Percentiles rank a stretch among this genome's conserved stretches.
Conservation (phyloP, 2,797 vertebrate genomes). For the Anomalospiza imberbis region DNA sequence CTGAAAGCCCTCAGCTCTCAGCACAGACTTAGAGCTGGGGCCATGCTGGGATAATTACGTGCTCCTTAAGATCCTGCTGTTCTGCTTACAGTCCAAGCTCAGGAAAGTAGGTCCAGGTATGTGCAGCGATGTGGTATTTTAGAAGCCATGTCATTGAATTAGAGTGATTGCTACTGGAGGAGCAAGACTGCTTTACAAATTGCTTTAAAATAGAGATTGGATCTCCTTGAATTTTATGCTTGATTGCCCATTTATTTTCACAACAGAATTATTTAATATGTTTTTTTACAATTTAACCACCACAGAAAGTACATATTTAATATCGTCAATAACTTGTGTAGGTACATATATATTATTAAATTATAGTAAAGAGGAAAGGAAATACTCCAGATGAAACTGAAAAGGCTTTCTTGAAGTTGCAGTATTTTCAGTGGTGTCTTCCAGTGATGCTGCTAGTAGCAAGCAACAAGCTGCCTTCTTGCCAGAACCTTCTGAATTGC, state of each 20-base stretch:
- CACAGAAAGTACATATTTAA: neutral
- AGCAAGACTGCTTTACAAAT: neutral
- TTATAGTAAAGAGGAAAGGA: neutral
- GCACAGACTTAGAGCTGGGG: neutral
- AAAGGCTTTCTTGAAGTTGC: neutral
- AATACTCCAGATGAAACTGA: neutral
- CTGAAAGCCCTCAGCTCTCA: neutral
- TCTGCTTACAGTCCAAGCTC: constrained; percentile 22
- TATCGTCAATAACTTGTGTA: neutral
- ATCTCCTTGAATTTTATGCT: neutral
- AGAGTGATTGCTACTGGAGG: neutral
- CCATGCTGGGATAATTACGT: neutral
- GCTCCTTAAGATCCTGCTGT: constrained; percentile 48
- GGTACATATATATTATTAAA: neutral
- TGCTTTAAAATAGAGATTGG: neutral
- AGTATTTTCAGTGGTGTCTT: neutral
- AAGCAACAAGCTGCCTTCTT: neutral
- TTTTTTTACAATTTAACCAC: neutral
- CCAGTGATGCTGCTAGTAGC: neutral
- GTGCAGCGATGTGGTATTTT: neutral
- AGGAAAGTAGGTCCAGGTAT: neutral
- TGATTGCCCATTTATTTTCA: neutral
- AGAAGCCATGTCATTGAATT: neutral
- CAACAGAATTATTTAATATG: neutral
- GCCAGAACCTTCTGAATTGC: neutral